A percentile compares a stretch with the other conserved stretches of the same genome.
Conservation (phyloP, 2,888 invertebrate genomes). For the Phortica okadai region DNA sequence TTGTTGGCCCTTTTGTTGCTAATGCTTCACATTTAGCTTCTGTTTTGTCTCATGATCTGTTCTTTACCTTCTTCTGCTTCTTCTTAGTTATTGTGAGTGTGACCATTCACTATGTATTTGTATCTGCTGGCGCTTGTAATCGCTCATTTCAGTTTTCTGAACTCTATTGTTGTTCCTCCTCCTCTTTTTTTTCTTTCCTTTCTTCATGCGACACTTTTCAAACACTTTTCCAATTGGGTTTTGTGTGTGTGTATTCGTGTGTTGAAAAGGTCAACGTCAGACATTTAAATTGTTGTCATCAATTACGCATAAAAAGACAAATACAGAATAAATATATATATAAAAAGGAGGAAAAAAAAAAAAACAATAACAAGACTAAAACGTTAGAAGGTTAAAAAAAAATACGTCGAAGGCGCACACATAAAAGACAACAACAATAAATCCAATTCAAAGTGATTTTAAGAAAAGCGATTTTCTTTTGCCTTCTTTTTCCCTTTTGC, state of each 20-base stretch:
- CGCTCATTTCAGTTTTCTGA: constrained; percentile 13
- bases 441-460: not conserved
- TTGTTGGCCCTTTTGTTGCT: too few relatives aligned
- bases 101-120: too few relatives aligned
- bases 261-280: constrained; percentile 7
- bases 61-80: too few relatives aligned
- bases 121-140: constrained; percentile 5
- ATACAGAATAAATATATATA: not conserved
- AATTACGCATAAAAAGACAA: constrained; percentile 15
- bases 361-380: not conserved
- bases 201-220: not conserved
- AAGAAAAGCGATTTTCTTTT: not conserved
- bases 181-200: not conserved
- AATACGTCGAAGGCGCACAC: not conserved
- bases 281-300: constrained; percentile 15
- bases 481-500: not conserved
- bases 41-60: too few relatives aligned
- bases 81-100: too few relatives aligned
- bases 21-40: too few relatives aligned
- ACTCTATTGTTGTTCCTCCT: not conserved
- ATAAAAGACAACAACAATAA: constrained; percentile 9
- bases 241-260: not conserved
- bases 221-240: not conserved
- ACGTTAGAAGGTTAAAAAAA: not conserved
- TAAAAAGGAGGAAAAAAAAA: not conserved